A percentile compares a stretch with the other conserved stretches of the same genome.
Evolutionary conservation across 2,888 invertebrate species (phyloP).

Genomic region (Trichacis sp.): DNA sequence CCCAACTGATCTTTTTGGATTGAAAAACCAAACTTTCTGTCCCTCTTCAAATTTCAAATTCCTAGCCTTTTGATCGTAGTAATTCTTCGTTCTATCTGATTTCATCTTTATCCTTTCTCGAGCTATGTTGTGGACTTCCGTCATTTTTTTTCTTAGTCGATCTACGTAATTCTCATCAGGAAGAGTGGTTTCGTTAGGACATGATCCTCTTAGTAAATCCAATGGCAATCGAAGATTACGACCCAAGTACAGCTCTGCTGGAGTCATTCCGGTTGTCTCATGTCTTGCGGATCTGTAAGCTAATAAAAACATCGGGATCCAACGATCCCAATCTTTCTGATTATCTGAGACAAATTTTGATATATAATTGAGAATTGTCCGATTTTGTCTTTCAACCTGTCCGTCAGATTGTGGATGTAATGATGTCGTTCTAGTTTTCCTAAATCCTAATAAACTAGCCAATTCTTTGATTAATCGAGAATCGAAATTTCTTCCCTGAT

Average conservation of each 20-base stretch:
- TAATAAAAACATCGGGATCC: constrained; percentile 20
- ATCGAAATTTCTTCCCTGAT: constrained; percentile 54
- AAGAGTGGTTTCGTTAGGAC: too few relatives aligned
- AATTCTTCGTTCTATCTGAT: not conserved
- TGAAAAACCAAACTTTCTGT: constrained; percentile 6
- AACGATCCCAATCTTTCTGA: constrained; percentile 22
- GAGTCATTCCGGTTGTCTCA: constrained; percentile 14
- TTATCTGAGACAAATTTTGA: constrained; percentile 16
- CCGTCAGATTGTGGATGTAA: constrained; percentile 9
- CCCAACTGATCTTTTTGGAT: not conserved
- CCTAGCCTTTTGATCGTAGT: constrained; percentile 2
- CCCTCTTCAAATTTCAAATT: not conserved
- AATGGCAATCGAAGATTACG: constrained; percentile 1
- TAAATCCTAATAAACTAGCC: constrained; percentile 42
- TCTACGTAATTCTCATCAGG: too few relatives aligned
- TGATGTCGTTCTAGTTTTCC: constrained; percentile 20
- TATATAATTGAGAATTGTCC: too few relatives aligned
- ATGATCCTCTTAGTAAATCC: too few relatives aligned
- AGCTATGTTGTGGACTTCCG: not conserved
- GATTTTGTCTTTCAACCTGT: too few relatives aligned
- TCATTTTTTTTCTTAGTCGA: not conserved
- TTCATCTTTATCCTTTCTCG: not conserved
- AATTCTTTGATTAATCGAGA: constrained; percentile 46
- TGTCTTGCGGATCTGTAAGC: constrained; percentile 27
- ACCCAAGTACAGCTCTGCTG: constrained; percentile 8